These are phyloP conservation scores for Cheilosia vulpina DNA, from an alignment of 2,888 invertebrate species.

Conservation along the genomic window DNA sequence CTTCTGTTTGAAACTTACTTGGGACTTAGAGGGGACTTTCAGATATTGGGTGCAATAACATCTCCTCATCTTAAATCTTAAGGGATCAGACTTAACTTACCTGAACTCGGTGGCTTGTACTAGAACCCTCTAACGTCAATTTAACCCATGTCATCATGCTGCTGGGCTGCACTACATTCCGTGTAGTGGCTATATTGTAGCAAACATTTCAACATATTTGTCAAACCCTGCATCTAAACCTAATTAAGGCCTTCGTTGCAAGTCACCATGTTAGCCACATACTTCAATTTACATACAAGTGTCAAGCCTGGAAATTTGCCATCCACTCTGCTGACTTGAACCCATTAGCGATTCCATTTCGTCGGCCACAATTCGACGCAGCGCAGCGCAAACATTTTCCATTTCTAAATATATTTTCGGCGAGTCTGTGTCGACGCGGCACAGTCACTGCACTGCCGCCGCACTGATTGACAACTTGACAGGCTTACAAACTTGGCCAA, in stretches of 20 bases:
- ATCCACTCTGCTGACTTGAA: not conserved
- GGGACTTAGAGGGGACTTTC: no score
- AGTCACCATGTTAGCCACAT: conserved; percentile 17
- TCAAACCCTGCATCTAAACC: conserved; percentile 3
- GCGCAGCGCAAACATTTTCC: not conserved
- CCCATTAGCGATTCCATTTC: conserved; percentile 48
- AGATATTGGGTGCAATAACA: no score
- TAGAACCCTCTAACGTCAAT: no score
- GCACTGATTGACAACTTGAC: conserved; percentile 65
- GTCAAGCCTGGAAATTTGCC: not conserved
- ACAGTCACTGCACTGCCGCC: not conserved
- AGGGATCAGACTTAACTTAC: no score
- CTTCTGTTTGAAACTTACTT: no score
- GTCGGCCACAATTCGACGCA: not conserved
- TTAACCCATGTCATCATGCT: no score
- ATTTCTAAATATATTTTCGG: conserved; percentile 43
- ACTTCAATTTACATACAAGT: not conserved
- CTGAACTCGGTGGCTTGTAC: no score
- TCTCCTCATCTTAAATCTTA: no score
- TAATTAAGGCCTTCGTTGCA: conserved; percentile 28
- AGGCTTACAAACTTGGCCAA: conserved; percentile 51
- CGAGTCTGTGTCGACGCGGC: conserved; percentile 38
- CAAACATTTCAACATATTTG: conserved; percentile 17
- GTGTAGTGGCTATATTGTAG: not conserved
- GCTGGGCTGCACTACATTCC: not conserved